phyloP scores from a whole-genome alignment of 2,888 invertebrate species.

The Aphidoletes aphidimyza region DNA sequence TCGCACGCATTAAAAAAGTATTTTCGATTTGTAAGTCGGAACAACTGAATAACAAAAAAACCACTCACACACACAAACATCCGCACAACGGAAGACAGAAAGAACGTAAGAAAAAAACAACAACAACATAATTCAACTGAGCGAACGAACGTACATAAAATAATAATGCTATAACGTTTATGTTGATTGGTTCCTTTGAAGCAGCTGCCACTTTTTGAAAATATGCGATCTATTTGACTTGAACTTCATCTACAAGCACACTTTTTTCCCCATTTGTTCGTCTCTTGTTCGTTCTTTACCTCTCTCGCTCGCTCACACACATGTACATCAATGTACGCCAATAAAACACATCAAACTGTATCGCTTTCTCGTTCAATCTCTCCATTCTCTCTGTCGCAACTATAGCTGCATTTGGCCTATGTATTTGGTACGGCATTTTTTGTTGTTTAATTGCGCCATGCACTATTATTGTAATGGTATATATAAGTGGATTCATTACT shows the following conservation, averaged over 20 bases:
- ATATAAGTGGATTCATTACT: constrained; percentile 49
- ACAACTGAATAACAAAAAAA: background rate
- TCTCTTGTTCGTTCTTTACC: background rate
- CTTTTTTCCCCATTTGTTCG: background rate
- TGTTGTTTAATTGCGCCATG: constrained; percentile 41
- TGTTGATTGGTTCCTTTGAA: constrained; percentile 52
- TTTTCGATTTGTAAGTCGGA: background rate
- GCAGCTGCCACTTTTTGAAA: constrained; percentile 41
- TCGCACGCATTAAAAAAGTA: background rate
- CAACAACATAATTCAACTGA: no score
- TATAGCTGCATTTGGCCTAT: background rate
- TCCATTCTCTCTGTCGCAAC: no score
- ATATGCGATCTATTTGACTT: constrained; percentile 49
- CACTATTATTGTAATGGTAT: constrained; percentile 46
- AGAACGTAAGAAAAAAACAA: background rate
- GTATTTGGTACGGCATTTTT: constrained; percentile 6
- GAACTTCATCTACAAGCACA: constrained; percentile 32
- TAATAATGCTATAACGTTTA: constrained; percentile 22
- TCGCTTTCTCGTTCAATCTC: no score
- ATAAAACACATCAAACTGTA: background rate
- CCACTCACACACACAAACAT: no score
- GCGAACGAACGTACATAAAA: background rate
- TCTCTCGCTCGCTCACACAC: background rate
- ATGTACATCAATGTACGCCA: background rate
- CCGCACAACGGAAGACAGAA: background rate